These are phyloP conservation scores for Heteromormyrus szaboi DNA, from an alignment of 2,797 vertebrate species.

Conservation along the genomic window DNA sequence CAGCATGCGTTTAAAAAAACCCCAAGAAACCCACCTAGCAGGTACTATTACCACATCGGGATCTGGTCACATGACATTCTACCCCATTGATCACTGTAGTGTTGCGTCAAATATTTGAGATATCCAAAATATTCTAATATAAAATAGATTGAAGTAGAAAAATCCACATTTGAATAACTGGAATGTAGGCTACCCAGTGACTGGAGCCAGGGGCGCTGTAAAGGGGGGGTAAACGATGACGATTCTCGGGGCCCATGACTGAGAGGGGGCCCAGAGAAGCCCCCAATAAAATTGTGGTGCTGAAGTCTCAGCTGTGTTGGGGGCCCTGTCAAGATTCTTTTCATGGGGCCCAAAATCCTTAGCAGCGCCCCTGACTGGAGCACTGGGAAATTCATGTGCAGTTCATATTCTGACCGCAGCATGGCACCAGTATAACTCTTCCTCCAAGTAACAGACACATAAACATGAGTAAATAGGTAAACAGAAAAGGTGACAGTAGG, in stretches of 20 bases:
- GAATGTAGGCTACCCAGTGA: neutral
- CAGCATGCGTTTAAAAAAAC: neutral
- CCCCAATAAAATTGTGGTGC: no score
- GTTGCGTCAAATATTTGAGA: neutral
- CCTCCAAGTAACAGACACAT: neutral
- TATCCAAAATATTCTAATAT: neutral
- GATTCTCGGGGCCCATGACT: no score
- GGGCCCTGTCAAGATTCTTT: no score
- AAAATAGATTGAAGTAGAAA: neutral
- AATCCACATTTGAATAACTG: neutral
- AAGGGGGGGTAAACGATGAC: no score
- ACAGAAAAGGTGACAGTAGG: neutral
- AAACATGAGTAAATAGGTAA: neutral
- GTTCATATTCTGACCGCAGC: neutral
- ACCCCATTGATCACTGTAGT: neutral
- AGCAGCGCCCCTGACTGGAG: neutral
- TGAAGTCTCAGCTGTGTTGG: no score
- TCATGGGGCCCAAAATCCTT: no score
- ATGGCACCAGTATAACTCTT: neutral
- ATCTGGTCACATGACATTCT: neutral
- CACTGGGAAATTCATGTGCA: neutral
- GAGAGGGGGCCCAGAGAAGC: no score
- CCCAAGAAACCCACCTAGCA: neutral
- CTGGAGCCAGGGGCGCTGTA: neutral
- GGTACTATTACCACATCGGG: neutral